Evolutionary conservation across 2,888 invertebrate genomes (phyloP).

Genomic region (Heteromyza rotundicornis): DNA sequence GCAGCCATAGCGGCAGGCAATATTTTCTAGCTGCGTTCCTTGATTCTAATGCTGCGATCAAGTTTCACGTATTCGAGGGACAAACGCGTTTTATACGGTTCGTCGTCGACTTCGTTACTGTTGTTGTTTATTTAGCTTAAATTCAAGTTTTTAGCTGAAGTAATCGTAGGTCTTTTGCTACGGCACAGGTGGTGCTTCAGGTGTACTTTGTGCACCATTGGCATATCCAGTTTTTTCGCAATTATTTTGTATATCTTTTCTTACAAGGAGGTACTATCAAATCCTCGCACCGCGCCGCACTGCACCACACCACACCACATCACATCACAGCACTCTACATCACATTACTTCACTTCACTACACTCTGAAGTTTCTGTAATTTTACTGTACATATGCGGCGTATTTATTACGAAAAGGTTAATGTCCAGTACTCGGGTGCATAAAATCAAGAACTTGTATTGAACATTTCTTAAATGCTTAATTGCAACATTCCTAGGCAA

Average conservation of each 20-base stretch:
- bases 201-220: conserved; percentile 22
- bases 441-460: conserved; percentile 24
- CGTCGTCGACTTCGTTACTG: no score
- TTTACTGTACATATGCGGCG: conserved; percentile 14
- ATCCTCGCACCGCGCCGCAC: not conserved
- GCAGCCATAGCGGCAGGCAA: conserved; percentile 11
- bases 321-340: not conserved
- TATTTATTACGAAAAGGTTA: conserved; percentile 53
- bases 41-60: conserved; percentile 29
- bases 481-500: no score
- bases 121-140: not conserved
- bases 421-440: conserved; percentile 35
- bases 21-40: conserved; percentile 14
- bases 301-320: not conserved
- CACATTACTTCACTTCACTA: no score
- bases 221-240: conserved; percentile 39
- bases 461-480: conserved; percentile 22
- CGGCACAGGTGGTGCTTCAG: conserved; percentile 22
- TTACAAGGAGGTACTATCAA: not conserved
- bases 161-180: conserved; percentile 41
- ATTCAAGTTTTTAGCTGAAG: conserved; percentile 27
- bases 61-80: conserved; percentile 26
- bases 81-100: conserved; percentile 27
- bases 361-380: no score
- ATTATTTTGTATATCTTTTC: conserved; percentile 50